Conservation (phyloP, 2,888 invertebrate genomes). For the Xestia sexstrigata region DNA sequence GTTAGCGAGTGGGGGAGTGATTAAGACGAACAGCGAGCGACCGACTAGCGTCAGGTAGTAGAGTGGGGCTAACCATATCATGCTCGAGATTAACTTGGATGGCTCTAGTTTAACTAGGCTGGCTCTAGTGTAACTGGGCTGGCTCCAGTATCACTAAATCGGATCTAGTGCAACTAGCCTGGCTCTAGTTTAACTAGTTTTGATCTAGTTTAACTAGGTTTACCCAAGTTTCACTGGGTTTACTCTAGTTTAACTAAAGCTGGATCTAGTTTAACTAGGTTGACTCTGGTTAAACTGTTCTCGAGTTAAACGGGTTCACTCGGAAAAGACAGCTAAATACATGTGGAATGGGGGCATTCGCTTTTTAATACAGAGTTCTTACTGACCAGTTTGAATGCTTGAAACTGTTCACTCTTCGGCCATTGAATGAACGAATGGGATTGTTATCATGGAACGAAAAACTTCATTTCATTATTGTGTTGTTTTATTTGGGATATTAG, state of each 20-base stretch:
- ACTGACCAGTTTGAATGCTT: constrained; percentile 52
- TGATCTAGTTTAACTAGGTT: neutral
- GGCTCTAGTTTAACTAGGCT: constrained; percentile 4
- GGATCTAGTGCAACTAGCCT: neutral
- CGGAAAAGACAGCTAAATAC: constrained; percentile 36
- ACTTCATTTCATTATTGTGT: constrained; percentile 62
- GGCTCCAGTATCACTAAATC: neutral
- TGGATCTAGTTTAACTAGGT: neutral
- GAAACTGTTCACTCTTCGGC: constrained; percentile 39
- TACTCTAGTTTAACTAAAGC: neutral
- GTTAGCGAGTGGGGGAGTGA: constrained; percentile 54
- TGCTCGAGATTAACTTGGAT: constrained; percentile 19
- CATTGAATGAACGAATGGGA: constrained; percentile 53
- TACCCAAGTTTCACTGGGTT: neutral
- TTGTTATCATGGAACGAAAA: constrained; percentile 50
- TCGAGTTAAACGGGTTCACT: constrained; percentile 22
- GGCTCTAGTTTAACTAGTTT: neutral
- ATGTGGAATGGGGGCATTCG: constrained; percentile 59
- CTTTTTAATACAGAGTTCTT: constrained; percentile 50
- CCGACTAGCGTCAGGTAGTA: constrained; percentile 58
- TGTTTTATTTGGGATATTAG: constrained; percentile 79
- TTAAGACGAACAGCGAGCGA: constrained; percentile 49
- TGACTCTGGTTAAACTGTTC: constrained; percentile 3
- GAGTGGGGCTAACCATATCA: constrained; percentile 31
- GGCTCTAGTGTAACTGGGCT: constrained; percentile 16